These are phyloP conservation scores for Silurus glanis DNA, from an alignment of 2,113 vertebrate genomes.

Conservation along the genomic window DNA sequence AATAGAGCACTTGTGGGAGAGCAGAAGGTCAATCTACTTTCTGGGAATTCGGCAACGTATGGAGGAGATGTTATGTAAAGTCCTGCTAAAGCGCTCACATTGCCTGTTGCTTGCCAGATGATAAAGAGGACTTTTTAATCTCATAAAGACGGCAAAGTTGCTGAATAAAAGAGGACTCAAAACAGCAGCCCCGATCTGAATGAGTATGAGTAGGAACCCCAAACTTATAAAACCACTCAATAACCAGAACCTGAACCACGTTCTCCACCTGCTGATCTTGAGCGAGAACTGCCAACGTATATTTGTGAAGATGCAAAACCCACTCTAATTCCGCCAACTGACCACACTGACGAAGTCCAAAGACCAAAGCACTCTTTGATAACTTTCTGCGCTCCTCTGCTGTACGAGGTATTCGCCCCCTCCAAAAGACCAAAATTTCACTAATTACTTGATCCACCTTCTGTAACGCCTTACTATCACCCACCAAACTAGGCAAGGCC, in stretches of 20 bases:
- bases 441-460: too few relatives aligned
- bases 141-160: neutral
- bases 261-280: conserved; percentile 12
- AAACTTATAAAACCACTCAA: conserved; percentile 12
- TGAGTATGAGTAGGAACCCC: conserved; percentile 9
- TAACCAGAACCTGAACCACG: neutral
- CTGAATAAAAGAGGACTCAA: neutral
- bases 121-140: neutral
- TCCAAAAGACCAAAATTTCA: too few relatives aligned
- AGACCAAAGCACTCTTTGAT: too few relatives aligned
- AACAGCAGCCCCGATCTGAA: conserved; percentile 17
- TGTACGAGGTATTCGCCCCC: too few relatives aligned
- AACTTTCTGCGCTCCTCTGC: too few relatives aligned
- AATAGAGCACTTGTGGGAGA: neutral
- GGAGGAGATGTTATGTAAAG: neutral
- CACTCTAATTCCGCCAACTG: too few relatives aligned
- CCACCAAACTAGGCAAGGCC: too few relatives aligned
- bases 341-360: too few relatives aligned
- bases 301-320: too few relatives aligned
- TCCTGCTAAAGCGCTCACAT: neutral
- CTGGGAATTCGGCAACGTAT: neutral
- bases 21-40: neutral
- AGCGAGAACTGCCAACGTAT: too few relatives aligned
- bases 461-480: too few relatives aligned
- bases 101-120: neutral